phyloP scores from a whole-genome alignment of 2,113 vertebrate species.

The Hemichromis elongatus region DNA sequence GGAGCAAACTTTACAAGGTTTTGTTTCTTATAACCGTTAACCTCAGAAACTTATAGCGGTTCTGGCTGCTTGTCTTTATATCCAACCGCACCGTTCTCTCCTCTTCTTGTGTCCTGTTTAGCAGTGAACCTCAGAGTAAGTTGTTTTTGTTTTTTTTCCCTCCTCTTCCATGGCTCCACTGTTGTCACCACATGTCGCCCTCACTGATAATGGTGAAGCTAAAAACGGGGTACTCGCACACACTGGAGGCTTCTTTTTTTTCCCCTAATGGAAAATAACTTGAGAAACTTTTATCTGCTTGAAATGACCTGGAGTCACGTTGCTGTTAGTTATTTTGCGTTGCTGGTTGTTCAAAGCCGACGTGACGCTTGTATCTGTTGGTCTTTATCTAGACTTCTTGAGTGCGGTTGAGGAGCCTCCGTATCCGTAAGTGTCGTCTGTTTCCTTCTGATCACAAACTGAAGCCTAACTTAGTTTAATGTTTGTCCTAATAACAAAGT shows the following conservation, averaged over 20 bases:
- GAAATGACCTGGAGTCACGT: not conserved
- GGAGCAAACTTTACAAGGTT: conserved; percentile 51
- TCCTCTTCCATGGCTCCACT: not conserved
- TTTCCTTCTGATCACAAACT: not conserved
- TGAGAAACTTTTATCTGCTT: not conserved
- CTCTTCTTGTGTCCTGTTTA: not conserved
- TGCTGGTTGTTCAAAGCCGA: not conserved
- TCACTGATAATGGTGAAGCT: conserved; percentile 36
- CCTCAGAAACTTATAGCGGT: accelerated
- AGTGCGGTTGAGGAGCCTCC: conserved; percentile 54
- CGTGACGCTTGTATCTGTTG: conserved; percentile 5
- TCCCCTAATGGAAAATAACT: conserved; percentile 26
- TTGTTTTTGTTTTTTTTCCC: not conserved
- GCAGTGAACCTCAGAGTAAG: conserved; percentile 55
- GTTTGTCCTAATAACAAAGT: not conserved
- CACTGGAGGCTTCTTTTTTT: not conserved
- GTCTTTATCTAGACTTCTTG: conserved; percentile 50
- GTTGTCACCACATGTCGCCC: conserved; percentile 13
- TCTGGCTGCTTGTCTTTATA: not conserved
- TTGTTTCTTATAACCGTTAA: not conserved
- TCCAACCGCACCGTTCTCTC: not conserved
- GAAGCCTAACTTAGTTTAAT: not conserved
- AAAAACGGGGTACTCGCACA: not conserved
- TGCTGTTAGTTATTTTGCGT: not conserved
- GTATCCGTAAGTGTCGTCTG: conserved; percentile 59